Evolutionary conservation across 2,888 invertebrate species (phyloP).

Genomic region (Campoletis raptor): DNA sequence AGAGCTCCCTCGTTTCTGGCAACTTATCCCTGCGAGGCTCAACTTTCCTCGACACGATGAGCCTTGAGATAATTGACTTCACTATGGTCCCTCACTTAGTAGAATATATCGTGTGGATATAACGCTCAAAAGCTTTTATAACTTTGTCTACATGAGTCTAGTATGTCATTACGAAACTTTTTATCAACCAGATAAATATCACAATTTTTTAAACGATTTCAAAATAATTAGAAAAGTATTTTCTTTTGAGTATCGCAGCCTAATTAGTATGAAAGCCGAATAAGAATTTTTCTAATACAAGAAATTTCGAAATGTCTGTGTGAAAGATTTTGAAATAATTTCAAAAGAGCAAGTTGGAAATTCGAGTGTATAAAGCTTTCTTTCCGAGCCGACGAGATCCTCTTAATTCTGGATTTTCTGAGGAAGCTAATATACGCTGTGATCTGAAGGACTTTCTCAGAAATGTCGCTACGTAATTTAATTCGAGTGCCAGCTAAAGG

Average conservation of each 20-base stretch:
- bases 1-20: constrained; percentile 17
- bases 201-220: neutral
- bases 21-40: constrained; percentile 12
- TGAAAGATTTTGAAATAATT: neutral
- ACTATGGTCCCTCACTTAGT: neutral
- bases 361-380: neutral
- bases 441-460: neutral
- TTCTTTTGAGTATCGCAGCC: no score
- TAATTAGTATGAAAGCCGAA: no score
- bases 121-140: constrained; percentile 10
- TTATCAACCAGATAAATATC: neutral
- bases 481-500: neutral
- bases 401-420: neutral
- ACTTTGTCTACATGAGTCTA: neutral
- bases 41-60: constrained; percentile 24
- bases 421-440: neutral
- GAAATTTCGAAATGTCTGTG: neutral
- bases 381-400: neutral
- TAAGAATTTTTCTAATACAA: neutral
- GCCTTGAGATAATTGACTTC: constrained; percentile 36
- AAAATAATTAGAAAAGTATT: no score
- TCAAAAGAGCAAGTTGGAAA: neutral
- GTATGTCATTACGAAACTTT: neutral
- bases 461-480: neutral
- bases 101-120: neutral